Conservation (phyloP, 2,113 vertebrate species). For the Mustelus asterias region DNA sequence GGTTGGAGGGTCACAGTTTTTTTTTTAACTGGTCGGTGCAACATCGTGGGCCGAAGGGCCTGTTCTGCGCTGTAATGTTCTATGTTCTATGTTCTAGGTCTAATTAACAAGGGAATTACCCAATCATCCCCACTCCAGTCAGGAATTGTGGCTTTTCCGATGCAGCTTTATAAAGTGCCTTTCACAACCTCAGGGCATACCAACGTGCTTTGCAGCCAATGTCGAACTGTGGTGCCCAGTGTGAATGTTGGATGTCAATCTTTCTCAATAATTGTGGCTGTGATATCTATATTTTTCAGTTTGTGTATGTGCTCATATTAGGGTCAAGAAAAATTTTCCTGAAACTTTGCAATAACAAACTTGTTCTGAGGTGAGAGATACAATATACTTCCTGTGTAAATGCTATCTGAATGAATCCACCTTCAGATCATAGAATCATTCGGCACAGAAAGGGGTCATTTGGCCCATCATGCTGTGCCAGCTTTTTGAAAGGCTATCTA, state of each 20-base stretch:
- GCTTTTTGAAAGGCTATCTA: neutral
- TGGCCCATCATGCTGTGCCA: neutral
- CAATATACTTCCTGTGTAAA: neutral
- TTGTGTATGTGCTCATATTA: no score
- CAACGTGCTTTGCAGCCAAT: neutral
- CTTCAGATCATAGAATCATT: neutral
- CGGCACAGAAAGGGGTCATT: neutral
- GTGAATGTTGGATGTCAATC: neutral
- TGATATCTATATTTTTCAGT: neutral
- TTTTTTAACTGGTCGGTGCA: no score
- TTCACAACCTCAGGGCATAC: neutral
- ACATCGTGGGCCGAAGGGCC: no score
- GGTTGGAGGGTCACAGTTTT: no score
- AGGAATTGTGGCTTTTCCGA: no score
- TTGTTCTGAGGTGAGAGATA: neutral
- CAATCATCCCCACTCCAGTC: no score
- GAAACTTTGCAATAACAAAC: neutral
- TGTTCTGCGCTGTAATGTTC: no score
- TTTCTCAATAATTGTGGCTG: neutral
- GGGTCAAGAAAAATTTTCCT: neutral
- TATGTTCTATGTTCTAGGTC: no score
- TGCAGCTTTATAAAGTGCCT: neutral
- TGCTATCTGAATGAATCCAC: neutral
- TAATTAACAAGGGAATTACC: no score
- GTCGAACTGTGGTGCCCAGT: neutral